Conservation (phyloP, 2,113 vertebrate species). For the Anarhynchus alexandrinus region DNA sequence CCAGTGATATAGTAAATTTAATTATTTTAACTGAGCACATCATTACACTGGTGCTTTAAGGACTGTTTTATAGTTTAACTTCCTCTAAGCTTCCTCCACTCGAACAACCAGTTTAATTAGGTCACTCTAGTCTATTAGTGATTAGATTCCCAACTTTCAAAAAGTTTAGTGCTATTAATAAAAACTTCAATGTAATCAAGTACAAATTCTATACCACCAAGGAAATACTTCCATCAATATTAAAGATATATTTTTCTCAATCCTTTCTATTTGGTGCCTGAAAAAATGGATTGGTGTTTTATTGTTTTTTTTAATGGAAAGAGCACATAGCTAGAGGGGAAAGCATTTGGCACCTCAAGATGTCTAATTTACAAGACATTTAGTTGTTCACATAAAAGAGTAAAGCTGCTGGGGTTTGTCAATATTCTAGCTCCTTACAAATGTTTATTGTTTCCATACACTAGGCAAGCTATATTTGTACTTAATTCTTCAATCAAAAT, state of each 20-base stretch:
- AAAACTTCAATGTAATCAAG: not conserved
- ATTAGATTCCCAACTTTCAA: not conserved
- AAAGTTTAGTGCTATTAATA: not conserved
- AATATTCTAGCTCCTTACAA: not conserved
- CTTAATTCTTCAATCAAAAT: not conserved
- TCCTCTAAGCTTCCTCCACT: not conserved
- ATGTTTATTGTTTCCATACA: not conserved
- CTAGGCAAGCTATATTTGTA: not conserved
- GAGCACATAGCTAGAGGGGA: not conserved
- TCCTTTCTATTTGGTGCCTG: not conserved
- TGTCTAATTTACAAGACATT: not conserved
- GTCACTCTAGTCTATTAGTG: rapidly evolving
- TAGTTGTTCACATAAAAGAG: not conserved
- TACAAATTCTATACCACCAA: not conserved
- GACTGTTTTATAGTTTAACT: not conserved
- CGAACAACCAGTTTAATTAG: not conserved
- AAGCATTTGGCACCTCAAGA: not conserved
- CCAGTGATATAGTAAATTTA: not conserved
- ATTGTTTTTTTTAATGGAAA: not conserved
- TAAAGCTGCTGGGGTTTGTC: not conserved
- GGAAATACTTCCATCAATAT: not conserved
- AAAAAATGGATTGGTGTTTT: not conserved
- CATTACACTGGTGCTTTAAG: not conserved
- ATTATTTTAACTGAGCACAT: not conserved
- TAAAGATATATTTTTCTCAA: not conserved